phyloP scores from a whole-genome alignment of 2,113 vertebrate species.

The Bubalus kerabau region DNA sequence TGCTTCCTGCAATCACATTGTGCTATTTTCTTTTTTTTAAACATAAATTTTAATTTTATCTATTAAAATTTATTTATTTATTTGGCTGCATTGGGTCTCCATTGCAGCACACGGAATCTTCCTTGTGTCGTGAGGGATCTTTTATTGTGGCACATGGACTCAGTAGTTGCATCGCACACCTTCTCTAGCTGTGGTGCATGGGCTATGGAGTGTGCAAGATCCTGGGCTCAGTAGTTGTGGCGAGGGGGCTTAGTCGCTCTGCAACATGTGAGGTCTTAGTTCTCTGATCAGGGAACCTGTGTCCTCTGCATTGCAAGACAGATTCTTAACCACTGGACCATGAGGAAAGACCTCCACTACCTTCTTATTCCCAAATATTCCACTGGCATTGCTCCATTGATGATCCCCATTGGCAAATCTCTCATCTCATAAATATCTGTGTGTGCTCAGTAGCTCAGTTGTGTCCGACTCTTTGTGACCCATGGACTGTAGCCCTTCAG shows the following conservation, averaged over 20 bases:
- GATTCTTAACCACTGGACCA: background rate
- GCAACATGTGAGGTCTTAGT: background rate
- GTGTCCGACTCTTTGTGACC: background rate
- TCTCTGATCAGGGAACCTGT: background rate
- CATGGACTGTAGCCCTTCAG: background rate
- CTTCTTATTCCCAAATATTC: conserved; percentile 8
- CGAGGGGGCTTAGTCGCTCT: background rate
- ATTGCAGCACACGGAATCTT: background rate
- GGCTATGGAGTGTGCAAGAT: background rate
- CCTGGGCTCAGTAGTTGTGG: background rate
- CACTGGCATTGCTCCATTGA: background rate
- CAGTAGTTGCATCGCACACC: background rate
- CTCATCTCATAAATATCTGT: background rate
- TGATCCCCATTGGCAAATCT: background rate
- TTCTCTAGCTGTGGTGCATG: background rate
- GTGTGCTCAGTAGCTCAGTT: background rate
- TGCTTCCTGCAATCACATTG: background rate
- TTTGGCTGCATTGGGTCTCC: background rate
- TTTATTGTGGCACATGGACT: background rate
- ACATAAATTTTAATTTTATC: background rate
- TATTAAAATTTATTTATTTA: background rate
- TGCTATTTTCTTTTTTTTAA: background rate
- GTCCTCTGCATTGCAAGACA: background rate
- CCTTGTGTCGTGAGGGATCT: background rate
- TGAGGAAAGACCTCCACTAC: background rate